Evolutionary conservation across 2,113 vertebrate species (phyloP).

Genomic region (Notothenia coriiceps): DNA sequence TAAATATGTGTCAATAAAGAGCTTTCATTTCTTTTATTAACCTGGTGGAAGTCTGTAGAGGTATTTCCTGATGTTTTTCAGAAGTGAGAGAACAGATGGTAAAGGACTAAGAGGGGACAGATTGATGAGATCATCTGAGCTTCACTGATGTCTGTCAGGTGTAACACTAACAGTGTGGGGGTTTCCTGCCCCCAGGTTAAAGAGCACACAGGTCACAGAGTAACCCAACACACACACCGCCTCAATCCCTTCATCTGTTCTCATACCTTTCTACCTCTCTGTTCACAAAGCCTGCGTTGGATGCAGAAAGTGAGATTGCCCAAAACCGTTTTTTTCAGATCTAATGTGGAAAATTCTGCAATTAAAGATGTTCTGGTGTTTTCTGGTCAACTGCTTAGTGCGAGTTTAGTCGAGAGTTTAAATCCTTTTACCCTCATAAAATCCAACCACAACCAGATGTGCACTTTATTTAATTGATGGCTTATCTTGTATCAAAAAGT

Average conservation of each 20-base stretch:
- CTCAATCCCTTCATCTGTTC: constrained; percentile 45
- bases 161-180: constrained; percentile 46
- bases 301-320: constrained; percentile 20
- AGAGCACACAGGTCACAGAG: constrained; percentile 35
- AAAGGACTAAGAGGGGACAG: constrained; percentile 13
- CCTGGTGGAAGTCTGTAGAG: neutral
- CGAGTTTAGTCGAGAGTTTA: constrained; percentile 11
- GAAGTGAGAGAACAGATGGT: constrained; percentile 32
- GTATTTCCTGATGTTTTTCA: constrained; percentile 21
- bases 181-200: constrained; percentile 46
- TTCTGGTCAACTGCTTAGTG: neutral
- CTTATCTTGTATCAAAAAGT: constrained; percentile 31
- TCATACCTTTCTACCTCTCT: constrained; percentile 23
- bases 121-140: constrained; percentile 57
- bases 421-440: constrained; percentile 46
- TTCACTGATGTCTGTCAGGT: constrained; percentile 61
- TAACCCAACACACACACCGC: constrained; percentile 49
- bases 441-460: constrained; percentile 58
- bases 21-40: constrained; percentile 12
- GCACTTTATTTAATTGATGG: constrained; percentile 38
- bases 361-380: constrained; percentile 8
- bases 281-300: constrained; percentile 13
- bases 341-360: constrained; percentile 15
- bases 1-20: constrained; percentile 45
- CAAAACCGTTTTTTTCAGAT: neutral